A percentile compares a stretch with the other conserved stretches of the same genome.
Evolutionary conservation across 1,140 invertebrate genomes (phyloP).

Genomic region (Plutomurus gul): DNA sequence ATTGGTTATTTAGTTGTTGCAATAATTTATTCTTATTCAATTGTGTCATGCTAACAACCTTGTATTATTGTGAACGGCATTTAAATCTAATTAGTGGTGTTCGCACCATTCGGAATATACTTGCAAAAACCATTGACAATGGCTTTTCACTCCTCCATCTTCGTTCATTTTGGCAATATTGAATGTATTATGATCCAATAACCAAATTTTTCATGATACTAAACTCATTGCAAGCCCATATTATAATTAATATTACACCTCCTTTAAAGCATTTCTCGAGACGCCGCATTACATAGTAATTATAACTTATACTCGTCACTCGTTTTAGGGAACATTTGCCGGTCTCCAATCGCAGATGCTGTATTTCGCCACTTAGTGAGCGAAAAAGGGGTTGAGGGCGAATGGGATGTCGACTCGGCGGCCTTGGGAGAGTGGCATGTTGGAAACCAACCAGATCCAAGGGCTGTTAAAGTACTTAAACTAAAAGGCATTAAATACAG

Average conservation of each 20-base stretch:
- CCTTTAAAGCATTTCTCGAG: neutral
- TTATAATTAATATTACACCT: neutral
- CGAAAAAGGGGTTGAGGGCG: constrained; percentile 64
- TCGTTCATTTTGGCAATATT: too few species aligned
- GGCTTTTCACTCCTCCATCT: too few species aligned
- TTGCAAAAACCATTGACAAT: too few species aligned
- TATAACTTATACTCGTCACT: too few species aligned
- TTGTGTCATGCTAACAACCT: too few species aligned
- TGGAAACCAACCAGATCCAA: constrained; percentile 76
- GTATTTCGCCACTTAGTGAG: constrained; percentile 76
- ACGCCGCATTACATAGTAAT: neutral
- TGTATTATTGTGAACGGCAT: too few species aligned
- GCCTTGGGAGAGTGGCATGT: constrained; percentile 83
- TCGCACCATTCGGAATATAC: too few species aligned
- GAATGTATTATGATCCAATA: too few species aligned
- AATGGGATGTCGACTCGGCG: constrained; percentile 87
- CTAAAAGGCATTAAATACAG: constrained; percentile 72
- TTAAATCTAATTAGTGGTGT: too few species aligned
- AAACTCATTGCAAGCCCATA: too few species aligned
- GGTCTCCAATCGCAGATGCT: constrained; percentile 92
- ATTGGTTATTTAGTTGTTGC: neutral
- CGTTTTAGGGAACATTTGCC: constrained; percentile 83
- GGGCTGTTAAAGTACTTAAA: constrained; percentile 73
- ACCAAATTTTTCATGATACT: too few species aligned
- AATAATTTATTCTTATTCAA: too few species aligned